Conservation (phyloP, 2,797 vertebrate species). For the Sus cebifrons region DNA sequence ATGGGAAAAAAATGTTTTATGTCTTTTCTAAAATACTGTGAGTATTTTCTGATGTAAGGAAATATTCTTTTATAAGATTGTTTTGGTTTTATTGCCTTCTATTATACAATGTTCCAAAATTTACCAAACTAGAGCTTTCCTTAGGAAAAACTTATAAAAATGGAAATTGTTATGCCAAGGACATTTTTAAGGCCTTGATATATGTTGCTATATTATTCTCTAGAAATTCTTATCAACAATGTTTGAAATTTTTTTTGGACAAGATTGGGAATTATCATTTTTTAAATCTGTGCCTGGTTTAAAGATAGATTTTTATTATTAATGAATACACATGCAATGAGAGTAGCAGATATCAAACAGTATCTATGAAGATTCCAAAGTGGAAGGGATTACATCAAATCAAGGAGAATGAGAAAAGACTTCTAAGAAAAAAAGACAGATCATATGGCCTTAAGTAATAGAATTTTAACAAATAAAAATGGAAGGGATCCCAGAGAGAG, state of each 20-base stretch:
- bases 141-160: conserved; percentile 47
- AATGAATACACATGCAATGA: background rate
- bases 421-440: conserved; percentile 8
- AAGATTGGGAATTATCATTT: conserved; percentile 38
- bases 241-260: conserved; percentile 22
- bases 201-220: conserved; percentile 3
- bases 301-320: conserved; percentile 49
- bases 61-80: conserved; percentile 7
- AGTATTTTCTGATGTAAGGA: conserved; percentile 42
- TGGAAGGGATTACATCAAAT: conserved; percentile 5
- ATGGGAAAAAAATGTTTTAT: background rate
- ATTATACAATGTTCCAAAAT: conserved; percentile 29
- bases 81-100: conserved; percentile 61
- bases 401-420: conserved; percentile 6
- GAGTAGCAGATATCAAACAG: conserved; percentile 27
- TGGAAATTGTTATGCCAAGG: conserved; percentile 4
- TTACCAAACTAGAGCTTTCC: conserved; percentile 22
- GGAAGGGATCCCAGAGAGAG: background rate
- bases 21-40: background rate
- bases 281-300: conserved; percentile 17
- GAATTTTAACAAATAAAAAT: conserved; percentile 5
- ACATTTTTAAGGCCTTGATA: conserved; percentile 50
- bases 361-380: conserved; percentile 25
- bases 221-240: conserved; percentile 34
- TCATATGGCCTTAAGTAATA: background rate